Conservation (phyloP, 1,140 invertebrate species). For the Trichonephila clavipes region DNA sequence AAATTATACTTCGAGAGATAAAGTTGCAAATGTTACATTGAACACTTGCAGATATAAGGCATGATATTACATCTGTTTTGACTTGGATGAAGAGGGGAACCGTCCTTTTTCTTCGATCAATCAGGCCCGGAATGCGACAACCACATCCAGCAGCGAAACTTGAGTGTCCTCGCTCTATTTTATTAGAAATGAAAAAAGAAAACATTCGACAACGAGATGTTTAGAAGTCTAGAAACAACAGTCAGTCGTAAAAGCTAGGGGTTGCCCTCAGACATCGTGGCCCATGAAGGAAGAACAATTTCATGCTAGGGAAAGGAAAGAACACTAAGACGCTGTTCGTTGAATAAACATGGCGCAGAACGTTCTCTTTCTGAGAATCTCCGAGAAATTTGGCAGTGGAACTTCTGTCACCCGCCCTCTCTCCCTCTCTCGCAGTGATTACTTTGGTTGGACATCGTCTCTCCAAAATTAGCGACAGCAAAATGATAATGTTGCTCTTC, state of each 20-base stretch:
- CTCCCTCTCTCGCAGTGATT: constrained; percentile 39
- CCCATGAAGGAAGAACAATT: constrained; percentile 58
- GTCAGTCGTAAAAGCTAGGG: constrained; percentile 67
- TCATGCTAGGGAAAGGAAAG: constrained; percentile 68
- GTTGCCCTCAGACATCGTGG: neutral
- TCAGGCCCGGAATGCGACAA: constrained; percentile 38
- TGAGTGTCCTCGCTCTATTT: constrained; percentile 24
- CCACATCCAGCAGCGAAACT: constrained; percentile 30
- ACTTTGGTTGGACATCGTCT: constrained; percentile 6
- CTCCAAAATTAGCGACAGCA: neutral
- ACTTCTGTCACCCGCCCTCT: constrained; percentile 63
- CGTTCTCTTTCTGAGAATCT: constrained; percentile 37
- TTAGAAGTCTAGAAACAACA: constrained; percentile 74
- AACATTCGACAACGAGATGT: constrained; percentile 74
- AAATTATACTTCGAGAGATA: neutral
- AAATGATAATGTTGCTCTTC: neutral
- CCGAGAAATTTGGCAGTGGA: constrained; percentile 71
- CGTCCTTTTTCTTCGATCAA: constrained; percentile 1
- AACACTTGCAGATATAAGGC: neutral
- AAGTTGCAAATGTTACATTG: neutral
- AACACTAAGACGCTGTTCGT: constrained; percentile 70
- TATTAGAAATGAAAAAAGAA: constrained; percentile 8
- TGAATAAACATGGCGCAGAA: constrained; percentile 69
- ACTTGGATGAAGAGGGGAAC: constrained; percentile 10
- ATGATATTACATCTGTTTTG: neutral